Evolutionary conservation across 2,797 vertebrate genomes (phyloP), one percentile per base, ranked within the genome.

Genomic region (Trachops cirrhosus): DNA sequence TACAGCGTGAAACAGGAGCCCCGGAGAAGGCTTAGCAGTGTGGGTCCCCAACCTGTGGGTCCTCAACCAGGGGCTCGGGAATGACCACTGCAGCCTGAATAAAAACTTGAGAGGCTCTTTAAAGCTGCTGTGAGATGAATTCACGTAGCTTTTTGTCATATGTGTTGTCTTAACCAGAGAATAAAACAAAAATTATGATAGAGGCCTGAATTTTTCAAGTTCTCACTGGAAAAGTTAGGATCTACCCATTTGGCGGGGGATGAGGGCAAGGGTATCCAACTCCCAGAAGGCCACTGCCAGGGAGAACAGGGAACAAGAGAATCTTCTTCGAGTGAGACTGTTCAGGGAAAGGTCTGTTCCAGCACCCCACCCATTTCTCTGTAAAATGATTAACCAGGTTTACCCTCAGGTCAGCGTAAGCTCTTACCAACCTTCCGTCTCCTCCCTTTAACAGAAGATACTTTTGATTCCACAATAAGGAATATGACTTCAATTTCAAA

Each of bases 201-300:
- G 29, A 18, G 26, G 3, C 32, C 57, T 85, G 32, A 11, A 15
- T 21, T 21, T 26, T 50, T 24, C 15, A 85, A 32, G 22, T 77
- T 70, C 8, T 96, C 22, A 80, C 46, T 59, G 37, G 29, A 14
- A 34, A 77, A 75, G 79, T 32, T 34, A 68, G n/a, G 32, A 50
- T 74, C 39, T 32, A n/a, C 19, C 24, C 21, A 3, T 41, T 18
- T 0, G 6, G n/a, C 0, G 5, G 12, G 50, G 3, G 57, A 11
- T 18, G 37, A 7, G 37, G 52, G 24, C 37, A 82, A 6, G 57
- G 14, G 37, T 18, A 19, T 11, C 12, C 16, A 21, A 15, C 21
- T 64, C 62, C 62, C 26, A 34, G 79, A 75, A 57, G 39, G 83
- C 70, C 64, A 32, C 26, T 9, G 19, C 6, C 46, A 21, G 18